These are phyloP conservation scores for Hydrolagus affinis DNA, from an alignment of 2,113 vertebrate genomes.

Conservation along the genomic window DNA sequence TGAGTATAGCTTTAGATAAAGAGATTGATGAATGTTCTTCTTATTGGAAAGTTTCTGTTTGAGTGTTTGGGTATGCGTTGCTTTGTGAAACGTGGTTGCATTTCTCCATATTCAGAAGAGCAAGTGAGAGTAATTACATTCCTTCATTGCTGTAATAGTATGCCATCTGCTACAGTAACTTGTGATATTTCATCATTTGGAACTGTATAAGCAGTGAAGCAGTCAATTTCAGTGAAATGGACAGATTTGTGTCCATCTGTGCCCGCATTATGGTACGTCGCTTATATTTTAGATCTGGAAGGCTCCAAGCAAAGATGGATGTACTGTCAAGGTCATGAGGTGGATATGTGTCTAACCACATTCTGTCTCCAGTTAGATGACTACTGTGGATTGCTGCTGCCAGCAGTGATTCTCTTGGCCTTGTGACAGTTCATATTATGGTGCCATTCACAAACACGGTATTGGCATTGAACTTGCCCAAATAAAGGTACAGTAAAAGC, in stretches of 20 bases:
- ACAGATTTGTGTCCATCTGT: slow-evolving; percentile 79
- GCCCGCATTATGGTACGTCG: slow-evolving; percentile 55
- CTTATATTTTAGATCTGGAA: slow-evolving; percentile 58
- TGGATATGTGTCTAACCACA: slow-evolving; percentile 52
- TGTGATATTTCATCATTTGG: slow-evolving; percentile 60
- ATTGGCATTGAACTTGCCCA: not conserved
- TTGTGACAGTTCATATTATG: slow-evolving; percentile 39
- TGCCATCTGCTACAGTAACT: slow-evolving; percentile 63
- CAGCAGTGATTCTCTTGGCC: slow-evolving; percentile 45
- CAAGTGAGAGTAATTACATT: not conserved
- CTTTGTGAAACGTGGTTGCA: not conserved
- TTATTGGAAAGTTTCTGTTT: not conserved
- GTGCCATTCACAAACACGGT: not conserved
- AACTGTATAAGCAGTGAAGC: slow-evolving; percentile 50
- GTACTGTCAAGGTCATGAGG: slow-evolving; percentile 58
- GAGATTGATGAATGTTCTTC: too few relatives aligned
- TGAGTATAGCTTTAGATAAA: too few relatives aligned
- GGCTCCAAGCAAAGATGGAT: slow-evolving; percentile 56
- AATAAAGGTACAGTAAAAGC: too few relatives aligned
- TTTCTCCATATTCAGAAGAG: not conserved
- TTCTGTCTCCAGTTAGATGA: slow-evolving; percentile 54
- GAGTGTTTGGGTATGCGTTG: not conserved
- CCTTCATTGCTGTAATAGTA: slow-evolving; percentile 45
- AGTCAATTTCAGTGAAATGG: slow-evolving; percentile 53
- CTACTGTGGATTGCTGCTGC: slow-evolving; percentile 49